Conservation (phyloP, 2,888 invertebrate species). For the Chrysopilus asiliformis region DNA sequence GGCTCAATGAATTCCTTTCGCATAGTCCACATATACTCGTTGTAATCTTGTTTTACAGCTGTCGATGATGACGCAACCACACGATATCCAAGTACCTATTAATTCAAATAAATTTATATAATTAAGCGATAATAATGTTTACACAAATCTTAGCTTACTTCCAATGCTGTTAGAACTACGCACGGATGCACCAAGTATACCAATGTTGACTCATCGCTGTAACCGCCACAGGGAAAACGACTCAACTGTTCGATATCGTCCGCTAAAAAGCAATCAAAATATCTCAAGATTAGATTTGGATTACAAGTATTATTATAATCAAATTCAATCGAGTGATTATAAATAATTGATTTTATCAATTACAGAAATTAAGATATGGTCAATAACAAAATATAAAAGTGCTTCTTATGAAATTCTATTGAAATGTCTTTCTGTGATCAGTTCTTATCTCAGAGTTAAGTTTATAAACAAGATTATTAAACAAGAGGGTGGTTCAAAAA, state of each 20-base stretch:
- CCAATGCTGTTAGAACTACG: slow-evolving; percentile 72
- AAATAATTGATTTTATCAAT: too few relatives aligned
- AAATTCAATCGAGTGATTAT: too few relatives aligned
- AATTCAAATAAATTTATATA: slow-evolving; percentile 12
- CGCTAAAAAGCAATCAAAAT: too few relatives aligned
- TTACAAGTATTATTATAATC: too few relatives aligned
- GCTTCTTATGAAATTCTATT: too few relatives aligned
- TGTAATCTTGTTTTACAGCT: slow-evolving; percentile 74
- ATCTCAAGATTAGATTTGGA: too few relatives aligned
- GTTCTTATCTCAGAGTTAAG: too few relatives aligned
- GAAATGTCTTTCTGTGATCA: too few relatives aligned
- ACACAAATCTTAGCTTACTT: slow-evolving; percentile 40
- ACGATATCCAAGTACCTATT: slow-evolving; percentile 68
- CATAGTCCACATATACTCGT: slow-evolving; percentile 91
- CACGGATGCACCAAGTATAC: slow-evolving; percentile 79
- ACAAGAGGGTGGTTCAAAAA: too few relatives aligned
- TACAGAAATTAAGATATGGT: too few relatives aligned
- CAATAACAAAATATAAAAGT: too few relatives aligned
- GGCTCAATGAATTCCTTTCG: slow-evolving; percentile 76
- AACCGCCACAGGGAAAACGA: slow-evolving; percentile 71
- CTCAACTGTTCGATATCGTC: slow-evolving; percentile 71
- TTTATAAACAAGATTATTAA: too few relatives aligned
- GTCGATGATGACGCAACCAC: slow-evolving; percentile 79
- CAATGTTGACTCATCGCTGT: slow-evolving; percentile 72
- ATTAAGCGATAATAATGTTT: neutral